Evolutionary conservation across 2,888 invertebrate genomes (phyloP).

Genomic region (Cosmopolites sordidus): DNA sequence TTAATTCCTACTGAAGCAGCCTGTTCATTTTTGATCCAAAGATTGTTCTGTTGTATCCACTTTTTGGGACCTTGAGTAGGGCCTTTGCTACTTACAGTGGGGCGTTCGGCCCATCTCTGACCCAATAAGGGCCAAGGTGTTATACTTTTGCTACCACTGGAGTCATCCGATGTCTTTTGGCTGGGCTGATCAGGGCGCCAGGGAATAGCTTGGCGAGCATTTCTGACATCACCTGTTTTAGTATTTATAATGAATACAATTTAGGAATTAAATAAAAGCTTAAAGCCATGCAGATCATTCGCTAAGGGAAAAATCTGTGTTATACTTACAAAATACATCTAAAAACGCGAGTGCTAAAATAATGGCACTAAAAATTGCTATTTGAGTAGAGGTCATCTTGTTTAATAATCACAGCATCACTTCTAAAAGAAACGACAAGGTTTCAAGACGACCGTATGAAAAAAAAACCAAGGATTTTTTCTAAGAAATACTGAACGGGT

Average conservation of each 20-base stretch:
- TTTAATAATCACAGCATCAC: not conserved
- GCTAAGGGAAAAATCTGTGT: not conserved
- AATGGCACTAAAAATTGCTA: constrained; percentile 8
- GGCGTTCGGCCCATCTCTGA: constrained; percentile 8
- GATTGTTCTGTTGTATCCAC: constrained; percentile 27
- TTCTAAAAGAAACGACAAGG: not conserved
- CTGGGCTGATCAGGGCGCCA: not conserved
- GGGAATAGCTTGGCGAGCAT: constrained; percentile 1
- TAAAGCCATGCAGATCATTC: not conserved
- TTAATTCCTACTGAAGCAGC: constrained; percentile 7
- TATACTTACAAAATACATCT: constrained; percentile 18
- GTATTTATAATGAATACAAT: not conserved
- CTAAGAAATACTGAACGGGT: not conserved
- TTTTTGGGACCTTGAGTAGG: constrained; percentile 10
- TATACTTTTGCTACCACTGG: constrained; percentile 21
- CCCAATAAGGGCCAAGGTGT: constrained; percentile 39
- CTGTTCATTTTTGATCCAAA: constrained; percentile 27
- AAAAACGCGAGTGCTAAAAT: constrained; percentile 6
- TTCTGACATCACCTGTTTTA: constrained; percentile 13
- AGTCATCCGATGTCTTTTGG: not conserved
- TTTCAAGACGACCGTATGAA: not conserved
- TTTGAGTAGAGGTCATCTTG: constrained; percentile 8
- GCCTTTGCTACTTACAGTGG: constrained; percentile 2
- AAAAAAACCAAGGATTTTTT: not conserved
- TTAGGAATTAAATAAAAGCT: not conserved